Base-by-base conservation (phyloP, 2,888 invertebrate species). In the Papilio elwesi region DNA sequence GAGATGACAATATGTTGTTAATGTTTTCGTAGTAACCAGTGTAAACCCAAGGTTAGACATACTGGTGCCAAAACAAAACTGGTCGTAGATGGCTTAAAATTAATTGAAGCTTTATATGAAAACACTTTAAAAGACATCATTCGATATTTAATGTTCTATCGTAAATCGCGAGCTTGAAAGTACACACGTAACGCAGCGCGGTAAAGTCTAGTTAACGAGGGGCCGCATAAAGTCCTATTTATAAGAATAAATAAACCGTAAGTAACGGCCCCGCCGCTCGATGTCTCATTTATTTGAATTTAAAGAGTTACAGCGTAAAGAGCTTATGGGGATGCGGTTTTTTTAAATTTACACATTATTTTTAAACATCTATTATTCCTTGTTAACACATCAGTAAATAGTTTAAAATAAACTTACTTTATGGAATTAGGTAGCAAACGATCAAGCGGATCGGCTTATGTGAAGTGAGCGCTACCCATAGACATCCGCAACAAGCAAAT, bases 201-300 rank as follows among this genome's bases (percentile, higher is more conserved):
- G 81, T 81, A 83, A 85, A 85, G 80, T 83, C 84, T 82, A 80
- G 76, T 87, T 87, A 87, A 88, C 82, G 83, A 83, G 79, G 81
- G 80, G 79, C 78, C 81, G 77, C 82, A 80, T 86, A 84, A 87
- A 86, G 82, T 84, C 83, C 82, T 83, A 86, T 88, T 86, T 86
- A 86, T 84, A 86, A 85, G 84, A 86, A 87, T 87, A 85, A 86
- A 85, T 86, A 85, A 81, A 78, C 80, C 81, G 82, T 81, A 83
- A 83, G 83, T 85, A 82, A 85, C 79, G 75, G 75, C 57, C 51
- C 69, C 71, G 63, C 68, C 75, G 57, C 76, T 73, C 10, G 47
- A 26, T 48, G 57, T 48, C 70, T 49, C 47, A 63, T 63, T 63
- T 47, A 55, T 63, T 63, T 70, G 57, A 68, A 59, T 68, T 68